Evolutionary conservation across 37 sponge, comb jelly and placozoan genomes (phyloP), one percentile per base, ranked within the genome.

Genomic region (Spongilla lacustris): DNA sequence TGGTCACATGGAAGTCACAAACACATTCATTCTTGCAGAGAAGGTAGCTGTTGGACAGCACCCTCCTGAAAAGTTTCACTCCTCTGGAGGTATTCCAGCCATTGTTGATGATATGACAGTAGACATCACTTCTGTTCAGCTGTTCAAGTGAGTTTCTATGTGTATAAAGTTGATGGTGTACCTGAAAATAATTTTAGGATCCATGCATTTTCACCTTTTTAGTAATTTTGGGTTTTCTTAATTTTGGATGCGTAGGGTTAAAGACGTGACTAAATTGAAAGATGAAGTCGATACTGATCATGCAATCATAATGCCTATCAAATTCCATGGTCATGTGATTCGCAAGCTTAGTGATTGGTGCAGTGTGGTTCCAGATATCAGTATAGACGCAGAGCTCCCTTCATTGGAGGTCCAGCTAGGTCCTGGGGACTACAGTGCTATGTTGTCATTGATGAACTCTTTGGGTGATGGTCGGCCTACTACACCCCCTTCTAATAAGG

Each of bases 311-410:
- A 73, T 36, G 75, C 89, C 89, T 30, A 41, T 89, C 32, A 30
- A 73, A 66, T 84, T 83, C 72, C 34, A 66, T 29, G 89, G 85
- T 78, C 38, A 35, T 28, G 75, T 90, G 33, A 84, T 36, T 31
- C 81, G 90, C 17, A 68, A 75, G 29, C 86, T 90, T 38, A 85
- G 86, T 76, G 50, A 25, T 11, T 80, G 81, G 85, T 85, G 86
- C 67, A 67, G 49, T 2, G 69, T 22, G 13, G 27, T 90, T 13
- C 90, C 90, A 29, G 76, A 75, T 69, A 29, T 90, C 2, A 75
- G 74, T 74, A 48, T 90, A 11, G 17, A 32, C 3, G 79, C 76
- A 12, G 50, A 85, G 22, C 38, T 90, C 50, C 26, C 85, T 29
- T 29, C 80, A 48, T 21, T 84, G 25, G 68, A 85, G 41, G 85